Evolutionary conservation across 2,888 invertebrate genomes (phyloP).

Genomic region (Caradrina kadenii): DNA sequence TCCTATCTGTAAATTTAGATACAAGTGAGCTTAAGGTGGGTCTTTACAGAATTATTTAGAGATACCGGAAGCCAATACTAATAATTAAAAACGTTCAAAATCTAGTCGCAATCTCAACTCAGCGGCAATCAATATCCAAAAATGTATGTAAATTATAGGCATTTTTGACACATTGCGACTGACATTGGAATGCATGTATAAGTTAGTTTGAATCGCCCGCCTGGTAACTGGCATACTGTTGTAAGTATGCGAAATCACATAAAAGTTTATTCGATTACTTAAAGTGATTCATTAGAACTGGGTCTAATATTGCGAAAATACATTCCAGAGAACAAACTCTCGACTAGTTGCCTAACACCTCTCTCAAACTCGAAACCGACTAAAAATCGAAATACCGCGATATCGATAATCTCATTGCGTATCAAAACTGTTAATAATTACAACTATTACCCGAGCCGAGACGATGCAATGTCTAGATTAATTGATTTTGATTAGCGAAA

Average conservation of each 20-base stretch:
- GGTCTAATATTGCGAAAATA: constrained; percentile 19
- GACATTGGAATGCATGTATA: too few relatives aligned
- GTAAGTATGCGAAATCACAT: background rate
- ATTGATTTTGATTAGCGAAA: constrained; percentile 79
- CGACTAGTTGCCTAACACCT: constrained; percentile 23
- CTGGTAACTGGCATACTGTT: background rate
- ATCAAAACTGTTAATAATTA: constrained; percentile 73
- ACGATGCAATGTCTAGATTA: constrained; percentile 74
- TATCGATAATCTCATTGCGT: constrained; percentile 41
- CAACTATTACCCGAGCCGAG: constrained; percentile 65
- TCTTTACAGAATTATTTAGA: too few relatives aligned
- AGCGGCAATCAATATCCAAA: too few relatives aligned
- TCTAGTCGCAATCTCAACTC: too few relatives aligned
- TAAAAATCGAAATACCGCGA: constrained; percentile 43
- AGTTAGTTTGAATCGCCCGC: background rate
- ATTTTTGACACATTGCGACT: too few relatives aligned
- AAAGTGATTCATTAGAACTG: constrained; percentile 8
- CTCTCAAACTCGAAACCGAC: constrained; percentile 19
- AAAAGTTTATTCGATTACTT: constrained; percentile 28
- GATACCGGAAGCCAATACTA: too few relatives aligned
- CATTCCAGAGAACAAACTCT: constrained; percentile 13
- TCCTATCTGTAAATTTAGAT: background rate
- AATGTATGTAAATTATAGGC: too few relatives aligned
- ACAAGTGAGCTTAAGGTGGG: too few relatives aligned
- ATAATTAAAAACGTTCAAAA: too few relatives aligned